These are phyloP conservation scores for Drosophila formosana DNA, from an alignment of 2,888 invertebrate species.

Conservation along the genomic window DNA sequence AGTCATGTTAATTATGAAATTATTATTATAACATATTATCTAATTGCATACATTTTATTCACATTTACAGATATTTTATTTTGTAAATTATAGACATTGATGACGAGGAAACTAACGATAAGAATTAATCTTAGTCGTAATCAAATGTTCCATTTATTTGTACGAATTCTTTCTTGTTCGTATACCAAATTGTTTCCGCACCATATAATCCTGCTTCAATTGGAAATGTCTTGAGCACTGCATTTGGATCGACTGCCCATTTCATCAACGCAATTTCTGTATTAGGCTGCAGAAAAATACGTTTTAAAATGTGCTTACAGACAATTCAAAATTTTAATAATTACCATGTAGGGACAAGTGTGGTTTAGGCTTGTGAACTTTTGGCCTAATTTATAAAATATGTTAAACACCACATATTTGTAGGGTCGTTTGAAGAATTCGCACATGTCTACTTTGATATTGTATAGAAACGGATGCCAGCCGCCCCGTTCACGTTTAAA, in stretches of 20 bases:
- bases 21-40: not conserved
- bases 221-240: conserved; percentile 1
- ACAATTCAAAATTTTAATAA: no score
- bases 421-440: not conserved
- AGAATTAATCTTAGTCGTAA: conserved; percentile 19
- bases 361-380: not conserved
- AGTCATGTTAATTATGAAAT: not conserved
- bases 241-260: not conserved
- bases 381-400: not conserved
- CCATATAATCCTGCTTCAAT: conserved; percentile 1
- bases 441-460: not conserved
- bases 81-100: conserved; percentile 84
- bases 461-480: not conserved
- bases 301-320: not conserved
- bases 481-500: not conserved
- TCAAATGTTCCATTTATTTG: conserved; percentile 4
- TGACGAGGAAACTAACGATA: conserved; percentile 81
- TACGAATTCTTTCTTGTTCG: not conserved
- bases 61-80: conserved; percentile 1
- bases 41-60: not conserved
- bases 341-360: not conserved
- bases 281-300: not conserved
- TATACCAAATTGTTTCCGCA: conserved; percentile 4
- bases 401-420: not conserved
- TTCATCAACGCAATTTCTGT: not conserved